Evolutionary conservation across 2,888 invertebrate species (phyloP).

Genomic region (Mimas tiliae): DNA sequence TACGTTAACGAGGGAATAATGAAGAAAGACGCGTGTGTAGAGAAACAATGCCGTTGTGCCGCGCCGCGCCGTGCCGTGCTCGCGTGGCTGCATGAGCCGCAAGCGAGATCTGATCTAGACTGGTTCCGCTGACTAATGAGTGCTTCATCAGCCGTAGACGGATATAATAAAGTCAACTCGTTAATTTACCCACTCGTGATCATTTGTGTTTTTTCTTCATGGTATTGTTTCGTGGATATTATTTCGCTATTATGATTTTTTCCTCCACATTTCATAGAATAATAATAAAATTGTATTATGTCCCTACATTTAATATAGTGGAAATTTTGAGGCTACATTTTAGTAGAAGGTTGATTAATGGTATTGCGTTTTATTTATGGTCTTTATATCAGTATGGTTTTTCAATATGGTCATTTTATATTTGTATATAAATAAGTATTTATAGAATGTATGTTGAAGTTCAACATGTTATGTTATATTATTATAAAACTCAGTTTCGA

Average conservation of each 20-base stretch:
- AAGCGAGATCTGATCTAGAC: neutral
- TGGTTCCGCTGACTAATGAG: conserved; percentile 17
- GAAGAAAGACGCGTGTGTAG: conserved; percentile 12
- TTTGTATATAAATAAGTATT: no score
- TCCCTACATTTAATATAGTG: neutral
- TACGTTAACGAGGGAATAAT: conserved; percentile 10
- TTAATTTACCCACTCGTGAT: conserved; percentile 21
- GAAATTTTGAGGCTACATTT: neutral
- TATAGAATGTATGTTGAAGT: no score
- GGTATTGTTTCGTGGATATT: conserved; percentile 13
- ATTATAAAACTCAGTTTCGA: no score
- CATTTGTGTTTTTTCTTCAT: conserved; percentile 3
- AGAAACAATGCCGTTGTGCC: conserved; percentile 14
- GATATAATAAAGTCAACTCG: conserved; percentile 32
- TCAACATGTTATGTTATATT: neutral
- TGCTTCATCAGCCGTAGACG: conserved; percentile 25
- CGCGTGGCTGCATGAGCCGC: neutral
- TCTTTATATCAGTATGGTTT: no score
- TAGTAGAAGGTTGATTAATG: neutral
- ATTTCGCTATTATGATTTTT: neutral
- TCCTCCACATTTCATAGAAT: neutral
- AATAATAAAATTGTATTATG: neutral
- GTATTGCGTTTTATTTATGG: no score
- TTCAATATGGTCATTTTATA: no score
- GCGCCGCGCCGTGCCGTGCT: no score